Conservation (phyloP, 2,797 vertebrate genomes). For the Lycodopsis pacificus region DNA sequence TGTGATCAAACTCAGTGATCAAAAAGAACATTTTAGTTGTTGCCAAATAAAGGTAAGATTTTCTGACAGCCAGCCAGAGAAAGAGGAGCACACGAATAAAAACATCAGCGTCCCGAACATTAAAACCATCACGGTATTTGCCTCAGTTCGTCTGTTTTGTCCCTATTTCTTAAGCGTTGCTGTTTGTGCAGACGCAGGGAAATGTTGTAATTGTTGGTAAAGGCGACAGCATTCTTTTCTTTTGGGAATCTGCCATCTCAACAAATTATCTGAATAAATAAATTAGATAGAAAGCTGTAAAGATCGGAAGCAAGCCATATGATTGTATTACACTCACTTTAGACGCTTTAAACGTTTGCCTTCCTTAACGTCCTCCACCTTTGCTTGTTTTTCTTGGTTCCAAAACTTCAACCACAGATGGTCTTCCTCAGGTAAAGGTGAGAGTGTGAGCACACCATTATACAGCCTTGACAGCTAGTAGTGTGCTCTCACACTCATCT, state of each 20-base stretch:
- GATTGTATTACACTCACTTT: not conserved
- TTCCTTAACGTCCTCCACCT: not conserved
- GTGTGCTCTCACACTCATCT: not conserved
- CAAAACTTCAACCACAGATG: not conserved
- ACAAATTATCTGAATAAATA: not conserved
- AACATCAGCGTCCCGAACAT: slow-evolving; percentile 27
- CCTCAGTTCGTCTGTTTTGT: slow-evolving; percentile 20
- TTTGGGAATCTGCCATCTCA: slow-evolving; percentile 2
- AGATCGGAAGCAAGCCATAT: not conserved
- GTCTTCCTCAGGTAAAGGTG: not conserved
- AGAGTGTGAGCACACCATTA: slow-evolving; percentile 2
- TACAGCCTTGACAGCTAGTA: not conserved
- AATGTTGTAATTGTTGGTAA: not conserved
- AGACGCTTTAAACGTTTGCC: not conserved
- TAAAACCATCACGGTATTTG: not conserved
- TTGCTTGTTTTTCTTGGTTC: not conserved
- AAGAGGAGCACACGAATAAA: slow-evolving; percentile 39
- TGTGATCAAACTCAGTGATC: slow-evolving; percentile 30
- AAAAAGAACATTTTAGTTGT: slow-evolving; percentile 32
- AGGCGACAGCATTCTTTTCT: not conserved
- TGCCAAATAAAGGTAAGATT: slow-evolving; percentile 24
- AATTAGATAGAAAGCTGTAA: not conserved
- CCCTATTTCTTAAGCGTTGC: not conserved
- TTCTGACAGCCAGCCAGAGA: slow-evolving; percentile 36
- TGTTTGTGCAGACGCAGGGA: not conserved